These are phyloP conservation scores for Apostichopus leukothele DNA, from an alignment of 53 echinoderm and acorn worm genomes.

Conservation along the genomic window DNA sequence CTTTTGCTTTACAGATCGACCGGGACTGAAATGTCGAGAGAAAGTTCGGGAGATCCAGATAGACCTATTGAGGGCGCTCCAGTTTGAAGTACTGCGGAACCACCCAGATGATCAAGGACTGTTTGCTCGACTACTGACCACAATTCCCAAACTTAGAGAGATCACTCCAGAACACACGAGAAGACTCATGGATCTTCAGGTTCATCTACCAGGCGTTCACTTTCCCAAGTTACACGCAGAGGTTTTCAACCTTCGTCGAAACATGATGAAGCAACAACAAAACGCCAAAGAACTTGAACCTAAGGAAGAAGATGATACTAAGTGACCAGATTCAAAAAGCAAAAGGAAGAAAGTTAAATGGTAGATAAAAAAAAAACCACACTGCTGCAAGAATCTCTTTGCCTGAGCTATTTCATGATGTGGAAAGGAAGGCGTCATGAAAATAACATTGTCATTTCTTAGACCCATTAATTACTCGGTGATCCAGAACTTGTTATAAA, in stretches of 20 bases:
- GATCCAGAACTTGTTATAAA: too few relatives aligned
- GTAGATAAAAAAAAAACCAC: too few relatives aligned
- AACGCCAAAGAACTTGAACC: not conserved
- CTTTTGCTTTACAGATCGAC: conserved; percentile 67
- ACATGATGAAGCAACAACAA: not conserved
- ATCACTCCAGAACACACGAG: conserved; percentile 96
- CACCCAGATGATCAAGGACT: conserved; percentile 87
- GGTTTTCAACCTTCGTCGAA: conserved; percentile 83
- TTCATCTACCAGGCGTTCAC: conserved; percentile 76
- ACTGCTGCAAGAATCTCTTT: too few relatives aligned
- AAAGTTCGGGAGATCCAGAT: conserved; percentile 76
- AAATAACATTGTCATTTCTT: too few relatives aligned
- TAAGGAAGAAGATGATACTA: not conserved
- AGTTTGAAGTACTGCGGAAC: conserved; percentile 75
- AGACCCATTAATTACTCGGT: too few relatives aligned
- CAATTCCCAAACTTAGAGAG: conserved; percentile 94
- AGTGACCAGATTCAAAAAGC: not conserved
- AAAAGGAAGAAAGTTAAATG: too few relatives aligned
- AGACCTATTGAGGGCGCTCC: conserved; percentile 83
- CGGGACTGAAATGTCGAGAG: conserved; percentile 84
- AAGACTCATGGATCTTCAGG: conserved; percentile 93
- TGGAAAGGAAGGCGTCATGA: too few relatives aligned
- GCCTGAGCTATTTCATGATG: too few relatives aligned
- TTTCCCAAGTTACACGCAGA: conserved; percentile 94
- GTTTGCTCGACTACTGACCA: conserved; percentile 85